phyloP scores from a whole-genome alignment of 2,888 invertebrate genomes.

The Brenthis hecate region DNA sequence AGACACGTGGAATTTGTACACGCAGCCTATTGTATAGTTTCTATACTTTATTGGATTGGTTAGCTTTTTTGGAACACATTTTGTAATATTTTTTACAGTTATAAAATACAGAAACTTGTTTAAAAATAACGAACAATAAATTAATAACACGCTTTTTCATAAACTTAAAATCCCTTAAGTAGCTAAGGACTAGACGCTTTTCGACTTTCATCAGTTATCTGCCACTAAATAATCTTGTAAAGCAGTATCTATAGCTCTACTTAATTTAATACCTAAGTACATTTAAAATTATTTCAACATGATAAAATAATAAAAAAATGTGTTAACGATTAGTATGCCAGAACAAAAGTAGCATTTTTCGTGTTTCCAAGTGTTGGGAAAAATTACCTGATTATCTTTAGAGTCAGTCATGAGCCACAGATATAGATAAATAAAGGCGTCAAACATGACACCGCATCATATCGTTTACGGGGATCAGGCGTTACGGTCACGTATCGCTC shows the following conservation, averaged over 20 bases:
- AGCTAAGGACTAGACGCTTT: no score
- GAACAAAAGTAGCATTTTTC: slow-evolving; percentile 29
- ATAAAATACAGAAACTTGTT: no score
- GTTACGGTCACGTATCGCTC: slow-evolving; percentile 77
- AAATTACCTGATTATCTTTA: slow-evolving; percentile 35
- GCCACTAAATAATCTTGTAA: no score
- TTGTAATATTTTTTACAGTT: no score
- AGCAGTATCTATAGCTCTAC: no score
- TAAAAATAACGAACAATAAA: no score
- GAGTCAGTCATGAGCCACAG: slow-evolving; percentile 52
- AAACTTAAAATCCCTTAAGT: no score
- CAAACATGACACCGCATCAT: slow-evolving; percentile 68
- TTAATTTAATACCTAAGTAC: no score
- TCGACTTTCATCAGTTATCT: no score
- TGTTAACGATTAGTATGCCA: not conserved
- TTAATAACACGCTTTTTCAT: no score
- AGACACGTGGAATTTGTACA: slow-evolving; percentile 17
- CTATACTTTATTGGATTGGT: not conserved
- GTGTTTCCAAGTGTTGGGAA: slow-evolving; percentile 15
- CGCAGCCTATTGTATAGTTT: slow-evolving; percentile 5
- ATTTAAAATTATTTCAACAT: no score
- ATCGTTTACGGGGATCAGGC: slow-evolving; percentile 65
- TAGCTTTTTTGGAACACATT: not conserved
- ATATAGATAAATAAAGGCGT: slow-evolving; percentile 67
- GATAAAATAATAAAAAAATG: no score